Conservation (phyloP, 2,888 invertebrate genomes). For the Barypeithes pellucidus region DNA sequence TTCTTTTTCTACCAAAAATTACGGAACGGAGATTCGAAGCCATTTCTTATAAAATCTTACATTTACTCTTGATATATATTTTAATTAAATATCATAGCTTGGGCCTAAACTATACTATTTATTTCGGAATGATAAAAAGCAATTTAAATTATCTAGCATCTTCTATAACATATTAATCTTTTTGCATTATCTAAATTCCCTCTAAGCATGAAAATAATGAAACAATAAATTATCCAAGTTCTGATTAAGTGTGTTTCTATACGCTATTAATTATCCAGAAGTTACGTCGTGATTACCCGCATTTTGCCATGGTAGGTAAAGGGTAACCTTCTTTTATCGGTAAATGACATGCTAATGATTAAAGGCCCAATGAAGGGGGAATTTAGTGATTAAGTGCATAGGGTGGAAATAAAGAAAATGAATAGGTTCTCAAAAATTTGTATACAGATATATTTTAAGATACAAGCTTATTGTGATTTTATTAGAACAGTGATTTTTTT, state of each 20-base stretch:
- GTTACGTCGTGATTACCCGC: conserved; percentile 21
- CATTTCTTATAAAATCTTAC: no score
- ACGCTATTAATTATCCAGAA: conserved; percentile 2
- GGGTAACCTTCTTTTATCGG: conserved; percentile 23
- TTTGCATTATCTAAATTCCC: conserved; percentile 22
- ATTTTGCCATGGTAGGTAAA: conserved; percentile 23
- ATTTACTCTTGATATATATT: no score
- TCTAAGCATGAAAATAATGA: conserved; percentile 21
- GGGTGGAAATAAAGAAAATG: no score
- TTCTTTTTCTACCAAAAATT: no score
- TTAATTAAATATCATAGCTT: background rate
- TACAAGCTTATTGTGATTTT: no score
- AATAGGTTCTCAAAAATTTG: no score
- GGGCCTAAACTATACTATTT: background rate
- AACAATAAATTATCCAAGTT: conserved; percentile 27
- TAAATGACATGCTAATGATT: conserved; percentile 11
- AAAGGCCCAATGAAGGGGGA: background rate
- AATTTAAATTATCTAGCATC: conserved; percentile 15
- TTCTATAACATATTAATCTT: conserved; percentile 8
- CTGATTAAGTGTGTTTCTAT: conserved; percentile 29
- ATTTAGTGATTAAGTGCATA: background rate
- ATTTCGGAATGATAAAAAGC: conserved; percentile 14
- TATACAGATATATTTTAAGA: no score
- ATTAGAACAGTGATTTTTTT: no score
- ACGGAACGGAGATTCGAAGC: no score